Evolutionary conservation across 2,113 vertebrate genomes (phyloP).

Genomic region (Conger conger): DNA sequence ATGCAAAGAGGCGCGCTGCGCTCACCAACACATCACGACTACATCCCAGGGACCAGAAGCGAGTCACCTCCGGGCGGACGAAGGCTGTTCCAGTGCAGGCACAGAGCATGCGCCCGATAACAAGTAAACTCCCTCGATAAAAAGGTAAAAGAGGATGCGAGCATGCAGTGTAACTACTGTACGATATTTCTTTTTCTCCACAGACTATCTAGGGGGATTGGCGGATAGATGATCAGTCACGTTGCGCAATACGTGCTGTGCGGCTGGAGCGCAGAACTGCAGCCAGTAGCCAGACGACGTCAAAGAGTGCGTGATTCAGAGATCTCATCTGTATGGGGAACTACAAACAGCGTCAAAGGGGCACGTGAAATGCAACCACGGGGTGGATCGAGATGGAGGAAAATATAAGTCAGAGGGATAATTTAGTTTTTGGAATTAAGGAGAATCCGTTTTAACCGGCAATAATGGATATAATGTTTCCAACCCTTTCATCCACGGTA

Average conservation of each 20-base stretch:
- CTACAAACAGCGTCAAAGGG: constrained; percentile 7
- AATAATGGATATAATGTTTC: not conserved
- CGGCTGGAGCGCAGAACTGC: not conserved
- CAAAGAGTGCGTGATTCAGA: constrained; percentile 11
- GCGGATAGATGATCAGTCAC: constrained; percentile 5
- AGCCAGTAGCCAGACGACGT: constrained; percentile 5
- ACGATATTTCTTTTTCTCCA: not conserved
- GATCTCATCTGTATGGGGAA: constrained; percentile 9
- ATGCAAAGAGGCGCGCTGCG: not conserved
- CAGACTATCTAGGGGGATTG: constrained; percentile 2
- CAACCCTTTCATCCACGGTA: not conserved
- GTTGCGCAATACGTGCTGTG: constrained; percentile 10
- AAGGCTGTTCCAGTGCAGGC: not conserved
- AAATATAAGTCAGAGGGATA: not conserved
- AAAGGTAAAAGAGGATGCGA: not conserved
- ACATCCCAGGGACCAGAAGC: constrained; percentile 1
- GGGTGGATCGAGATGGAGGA: not conserved
- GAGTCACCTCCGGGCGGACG: constrained; percentile 1
- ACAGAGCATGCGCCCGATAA: constrained; percentile 4
- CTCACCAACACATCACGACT: constrained; percentile 2
- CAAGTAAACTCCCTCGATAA: constrained; percentile 7
- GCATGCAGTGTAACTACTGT: not conserved
- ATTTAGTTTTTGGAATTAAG: not conserved
- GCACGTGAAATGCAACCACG: not conserved
- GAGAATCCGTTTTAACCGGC: not conserved